These are phyloP conservation scores for Pagrus major DNA, from an alignment of 2,113 vertebrate genomes.

Conservation along the genomic window DNA sequence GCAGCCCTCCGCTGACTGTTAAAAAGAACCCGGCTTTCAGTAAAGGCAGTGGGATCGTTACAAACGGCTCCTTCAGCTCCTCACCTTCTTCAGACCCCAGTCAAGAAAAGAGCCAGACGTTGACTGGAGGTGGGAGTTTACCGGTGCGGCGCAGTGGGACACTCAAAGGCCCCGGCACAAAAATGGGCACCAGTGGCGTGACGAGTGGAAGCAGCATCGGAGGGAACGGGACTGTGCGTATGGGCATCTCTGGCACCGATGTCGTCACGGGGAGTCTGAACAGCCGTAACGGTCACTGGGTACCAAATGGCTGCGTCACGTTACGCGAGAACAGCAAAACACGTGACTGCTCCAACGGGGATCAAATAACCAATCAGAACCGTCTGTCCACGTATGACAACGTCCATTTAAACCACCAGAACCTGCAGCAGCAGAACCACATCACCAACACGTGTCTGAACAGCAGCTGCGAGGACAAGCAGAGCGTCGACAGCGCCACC, in stretches of 20 bases:
- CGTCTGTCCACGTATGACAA: constrained; percentile 98
- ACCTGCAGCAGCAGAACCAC: constrained; percentile 84
- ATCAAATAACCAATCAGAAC: constrained; percentile 86
- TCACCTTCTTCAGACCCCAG: constrained; percentile 82
- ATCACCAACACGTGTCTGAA: constrained; percentile 68
- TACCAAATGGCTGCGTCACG: constrained; percentile 89
- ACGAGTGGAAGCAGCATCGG: constrained; percentile 81
- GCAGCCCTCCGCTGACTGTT: constrained; percentile 91
- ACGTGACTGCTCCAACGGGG: constrained; percentile 78
- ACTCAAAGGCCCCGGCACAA: constrained; percentile 90
- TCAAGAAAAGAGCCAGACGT: constrained; percentile 87
- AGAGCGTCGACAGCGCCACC: constrained; percentile 98
- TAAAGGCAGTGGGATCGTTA: constrained; percentile 97
- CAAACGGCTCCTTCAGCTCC: constrained; percentile 97
- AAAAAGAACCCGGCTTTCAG: constrained; percentile 97
- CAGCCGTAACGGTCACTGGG: constrained; percentile 85
- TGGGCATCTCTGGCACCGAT: constrained; percentile 89
- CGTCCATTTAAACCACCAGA: constrained; percentile 90
- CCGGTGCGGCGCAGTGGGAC: constrained; percentile 86
- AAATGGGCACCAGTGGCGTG: constrained; percentile 92
- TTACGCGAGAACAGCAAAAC: constrained; percentile 90
- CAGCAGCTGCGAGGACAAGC: constrained; percentile 93
- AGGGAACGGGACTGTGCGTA: constrained; percentile 78
- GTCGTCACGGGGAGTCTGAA: constrained; percentile 78
- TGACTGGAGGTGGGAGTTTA: constrained; percentile 80